Evolutionary conservation across 2,797 vertebrate species (phyloP), one percentile per base, ranked within the genome.

Genomic region (Lepidocolaptes lacrymiger): DNA sequence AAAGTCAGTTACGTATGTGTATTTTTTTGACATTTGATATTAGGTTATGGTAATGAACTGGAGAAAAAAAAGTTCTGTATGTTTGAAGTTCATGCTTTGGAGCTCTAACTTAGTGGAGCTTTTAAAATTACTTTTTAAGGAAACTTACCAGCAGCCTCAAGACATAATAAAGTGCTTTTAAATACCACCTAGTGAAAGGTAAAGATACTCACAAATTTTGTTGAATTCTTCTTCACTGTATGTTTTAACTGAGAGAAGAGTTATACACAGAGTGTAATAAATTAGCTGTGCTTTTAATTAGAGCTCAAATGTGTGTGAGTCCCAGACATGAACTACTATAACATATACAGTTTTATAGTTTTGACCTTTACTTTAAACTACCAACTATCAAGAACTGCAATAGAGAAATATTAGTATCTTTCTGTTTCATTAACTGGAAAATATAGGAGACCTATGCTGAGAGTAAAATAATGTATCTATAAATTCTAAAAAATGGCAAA

Each of bases 351-450:
- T 81, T 95, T 95, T 94, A 90, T 67, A 81, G 86, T 91, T 96
- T 91, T 93, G 77, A 90, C 83, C 88, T 95, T 95, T 95, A 55
- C 13, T 78, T 91, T 88, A 86, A 62, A 93, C 81, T 91, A 81
- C 62, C 52, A 55, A 48, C 32, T 85, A 66, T 67, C 36, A 59
- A 59, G 59, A 90, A 67, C 32, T 49, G 63, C 46, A 85, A n/a
- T 73, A 89, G 52, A 0, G 1, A 82, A 95, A 73, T 87, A 93
- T 55, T 76, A 91, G 49, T 88, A 94, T 73, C 62, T 62, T 86
- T 85, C 69, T 81, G 49, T 94, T 93, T 88, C 80, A 91, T 86
- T 95, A 93, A 66, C 85, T 84, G 17, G 36, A 84, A 96, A 90
- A 95, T 86, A 79, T 10, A 69, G 39, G 7, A 84, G n/a, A 82